Evolutionary conservation across 2,797 vertebrate species (phyloP), one percentile per base, ranked within the genome.

Genomic region (Gymnopithys bicolor): DNA sequence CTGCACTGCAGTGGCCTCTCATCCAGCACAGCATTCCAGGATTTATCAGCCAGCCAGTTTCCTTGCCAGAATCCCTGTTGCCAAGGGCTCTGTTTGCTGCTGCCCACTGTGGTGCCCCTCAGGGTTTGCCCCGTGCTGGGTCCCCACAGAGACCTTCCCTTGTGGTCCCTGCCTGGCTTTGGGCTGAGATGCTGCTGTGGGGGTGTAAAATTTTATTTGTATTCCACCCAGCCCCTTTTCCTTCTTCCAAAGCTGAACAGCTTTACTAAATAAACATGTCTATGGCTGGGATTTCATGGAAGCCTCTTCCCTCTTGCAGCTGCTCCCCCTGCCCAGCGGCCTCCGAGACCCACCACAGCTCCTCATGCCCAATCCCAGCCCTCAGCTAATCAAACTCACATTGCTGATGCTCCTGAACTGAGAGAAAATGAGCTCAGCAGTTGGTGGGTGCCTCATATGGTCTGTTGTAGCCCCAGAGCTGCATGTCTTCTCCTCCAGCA

Each of bases 1-100:
- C 94, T 91, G 93, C 91, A 80, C 82, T 89, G 96, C 93, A 89
- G 93, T 93, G 37, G 11, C 82, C 60, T 73, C 86, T 74, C 75
- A 35, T 27, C 84, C 63, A 71, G 30, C 1, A 0, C 87, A 87
- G 90, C 81, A 32, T 27, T 32, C 68, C 73, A 21, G 4, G 1
- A 22, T 81, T 84, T 56, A 58, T 13, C 52, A 78, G 8, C 3
- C 49, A 74, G 46, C 7, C 63, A 12, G n/a, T 9, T 68, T 33
- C 69, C 48, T 81, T 24, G n/a, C 66, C 86, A 73, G 5, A 43
- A 35, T 55, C 56, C 46, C 62, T 66, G 24, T 10, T 51, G 58
- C 35, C 17, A 22, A 69, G 90, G 33, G 60, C 52, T 87, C 60
- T 48, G 64, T 27, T 16, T 28, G 79, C 66, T 46, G 56, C 79